Conservation (phyloP, 1,140 invertebrate genomes). For the Thaumatotibia leucotreta region DNA sequence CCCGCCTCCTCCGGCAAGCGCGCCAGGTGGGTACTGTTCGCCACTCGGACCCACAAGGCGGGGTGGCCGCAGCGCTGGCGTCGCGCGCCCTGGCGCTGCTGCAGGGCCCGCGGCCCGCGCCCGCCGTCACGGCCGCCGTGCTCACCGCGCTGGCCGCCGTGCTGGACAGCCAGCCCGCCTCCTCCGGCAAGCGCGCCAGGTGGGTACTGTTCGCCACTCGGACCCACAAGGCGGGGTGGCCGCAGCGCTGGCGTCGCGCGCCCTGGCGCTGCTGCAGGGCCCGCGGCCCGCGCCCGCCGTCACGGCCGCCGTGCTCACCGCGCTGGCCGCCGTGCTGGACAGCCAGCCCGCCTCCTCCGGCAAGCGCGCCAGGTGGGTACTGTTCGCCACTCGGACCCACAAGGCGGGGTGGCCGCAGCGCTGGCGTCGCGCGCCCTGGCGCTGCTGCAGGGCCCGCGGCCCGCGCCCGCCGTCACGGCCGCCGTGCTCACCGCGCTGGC, state of each 20-base stretch:
- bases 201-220: conserved; percentile 65
- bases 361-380: conserved; percentile 29
- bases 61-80: conserved; percentile 38
- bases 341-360: conserved; percentile 27
- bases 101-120: conserved; percentile 33
- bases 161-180: conserved; percentile 35
- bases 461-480: no score
- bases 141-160: conserved; percentile 33
- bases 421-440: no score
- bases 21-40: conserved; percentile 63
- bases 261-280: conserved; percentile 37
- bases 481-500: no score
- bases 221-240: conserved; percentile 23
- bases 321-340: conserved; percentile 35
- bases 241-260: conserved; percentile 53
- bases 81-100: conserved; percentile 60
- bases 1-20: conserved; percentile 21
- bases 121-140: conserved; percentile 49
- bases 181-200: conserved; percentile 22
- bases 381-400: no score
- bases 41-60: conserved; percentile 30
- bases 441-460: no score
- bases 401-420: conserved; percentile 20
- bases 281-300: conserved; percentile 44
- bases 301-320: conserved; percentile 42